Conservation (phyloP, 2,113 vertebrate species). For the Glaucidium brasilianum region DNA sequence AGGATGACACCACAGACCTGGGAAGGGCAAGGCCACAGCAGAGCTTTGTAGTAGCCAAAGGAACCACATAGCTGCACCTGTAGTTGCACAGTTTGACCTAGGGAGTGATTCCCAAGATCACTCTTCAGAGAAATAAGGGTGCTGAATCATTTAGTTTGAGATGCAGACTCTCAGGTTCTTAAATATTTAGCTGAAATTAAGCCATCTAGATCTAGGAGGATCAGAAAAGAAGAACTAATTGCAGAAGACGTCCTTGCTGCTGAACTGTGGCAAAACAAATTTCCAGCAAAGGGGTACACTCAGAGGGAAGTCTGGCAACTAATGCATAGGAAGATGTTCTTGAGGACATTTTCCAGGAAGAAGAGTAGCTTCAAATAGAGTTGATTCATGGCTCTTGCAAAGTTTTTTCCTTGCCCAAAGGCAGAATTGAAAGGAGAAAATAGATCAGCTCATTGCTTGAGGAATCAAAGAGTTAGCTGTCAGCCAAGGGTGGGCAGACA, state of each 20-base stretch:
- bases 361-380: neutral
- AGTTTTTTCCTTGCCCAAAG: neutral
- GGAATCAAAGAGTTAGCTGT: neutral
- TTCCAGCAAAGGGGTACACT: neutral
- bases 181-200: neutral
- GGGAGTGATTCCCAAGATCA: neutral
- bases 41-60: neutral
- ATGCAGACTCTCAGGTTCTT: neutral
- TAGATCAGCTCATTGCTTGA: neutral
- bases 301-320: neutral
- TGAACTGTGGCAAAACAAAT: neutral
- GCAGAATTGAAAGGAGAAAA: constrained; percentile 10
- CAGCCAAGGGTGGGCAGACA: neutral
- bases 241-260: neutral
- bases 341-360: neutral
- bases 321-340: neutral
- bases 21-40: neutral
- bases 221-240: neutral
- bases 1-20: neutral
- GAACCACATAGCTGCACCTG: neutral
- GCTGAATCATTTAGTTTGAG: neutral
- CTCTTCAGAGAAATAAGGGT: neutral
- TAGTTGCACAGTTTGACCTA: neutral
- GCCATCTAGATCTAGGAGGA: neutral
- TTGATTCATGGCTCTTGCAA: neutral